Percentiles rank a stretch among this genome's conserved stretches.
Conservation (phyloP, 1,140 invertebrate genomes). For the Trichonephila clavipes region DNA sequence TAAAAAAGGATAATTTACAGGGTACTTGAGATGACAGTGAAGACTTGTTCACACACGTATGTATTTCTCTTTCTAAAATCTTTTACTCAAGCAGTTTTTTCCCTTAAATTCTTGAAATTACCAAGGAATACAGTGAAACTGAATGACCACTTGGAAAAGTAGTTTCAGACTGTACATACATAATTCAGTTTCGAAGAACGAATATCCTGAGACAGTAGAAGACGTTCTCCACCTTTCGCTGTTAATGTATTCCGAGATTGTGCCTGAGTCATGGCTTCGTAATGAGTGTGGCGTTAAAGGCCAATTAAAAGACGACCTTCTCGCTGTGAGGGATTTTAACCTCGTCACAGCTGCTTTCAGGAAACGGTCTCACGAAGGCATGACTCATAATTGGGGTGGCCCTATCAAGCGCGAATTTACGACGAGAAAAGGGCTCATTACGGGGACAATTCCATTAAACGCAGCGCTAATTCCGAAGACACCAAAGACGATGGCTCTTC, state of each 20-base stretch:
- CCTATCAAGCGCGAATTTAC: slow-evolving; percentile 19
- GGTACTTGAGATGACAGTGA: no score
- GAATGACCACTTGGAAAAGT: no score
- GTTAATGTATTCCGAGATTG: slow-evolving; percentile 11
- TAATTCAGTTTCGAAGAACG: no score
- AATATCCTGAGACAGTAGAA: background rate
- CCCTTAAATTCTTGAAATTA: no score
- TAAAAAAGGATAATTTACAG: no score
- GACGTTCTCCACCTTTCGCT: background rate
- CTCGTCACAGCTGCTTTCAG: background rate
- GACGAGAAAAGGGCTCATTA: slow-evolving; percentile 61
- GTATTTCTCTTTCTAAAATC: no score
- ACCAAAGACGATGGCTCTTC: no score
- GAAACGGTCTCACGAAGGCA: slow-evolving; percentile 20
- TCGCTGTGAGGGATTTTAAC: slow-evolving; percentile 9
- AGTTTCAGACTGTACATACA: no score
- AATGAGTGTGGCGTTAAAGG: slow-evolving; percentile 48
- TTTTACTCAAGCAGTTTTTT: no score
- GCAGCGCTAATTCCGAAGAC: background rate
- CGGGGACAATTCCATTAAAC: slow-evolving; percentile 36
- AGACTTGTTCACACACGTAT: no score
- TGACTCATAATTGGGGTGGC: slow-evolving; percentile 55
- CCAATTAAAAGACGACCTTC: slow-evolving; percentile 49
- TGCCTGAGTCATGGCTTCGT: slow-evolving; percentile 27
- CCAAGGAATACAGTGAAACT: no score